Base-by-base conservation (phyloP, 2,113 vertebrate genomes). In the Gopherus evgoodei region DNA sequence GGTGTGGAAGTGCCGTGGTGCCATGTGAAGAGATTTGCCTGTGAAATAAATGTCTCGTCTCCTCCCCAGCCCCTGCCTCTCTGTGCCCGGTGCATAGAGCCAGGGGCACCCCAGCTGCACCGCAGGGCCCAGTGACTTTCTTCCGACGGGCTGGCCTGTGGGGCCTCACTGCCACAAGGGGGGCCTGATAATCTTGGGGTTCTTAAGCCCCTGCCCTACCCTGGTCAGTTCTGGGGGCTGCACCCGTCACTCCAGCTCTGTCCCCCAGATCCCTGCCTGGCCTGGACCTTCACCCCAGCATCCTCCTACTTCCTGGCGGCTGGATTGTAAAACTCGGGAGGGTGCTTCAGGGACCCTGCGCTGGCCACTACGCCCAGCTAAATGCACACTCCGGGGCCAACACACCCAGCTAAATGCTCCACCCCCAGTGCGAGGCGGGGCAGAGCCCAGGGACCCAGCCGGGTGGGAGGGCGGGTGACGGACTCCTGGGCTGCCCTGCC, bases 81-180 rank as follows among this genome's bases (percentile, higher is more conserved):
- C 87, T 52, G 24, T n/a, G 44, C 44, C 35, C 10, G 3, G 13
- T 2, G 2, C 8, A 17, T 4, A 21, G 69, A 31, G 47, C 29
- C 10, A 22, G 11, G n/a, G 17, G 56, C 57, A 19, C 29, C 57
- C 5, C 57, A 59, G 57, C 57, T 29, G 57, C 2, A 1, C 27
- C 5, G 11, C 57, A 29, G 57, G 10, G 27, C 29, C 57, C 27
- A 14, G 57, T 31, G 29, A 11, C 12, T 29, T 17, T 79, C 42
- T 16, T 9, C n/a, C 17, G 12, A 35, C 0, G 6, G n/a, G 44
- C 42, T 25, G 50, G 59, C 13, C 2, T 16, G n/a, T 3, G 50
- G 16, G 49, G 6, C 62, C 59, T 17, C 62, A 3, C 29, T 35
- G 62, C 62, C 31, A 65, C 62, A 65, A 35, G 31, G 47, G 5